A percentile compares a stretch with the other conserved stretches of the same genome.
Evolutionary conservation across 2,888 invertebrate genomes (phyloP).

Genomic region (Acrocera orbiculus): DNA sequence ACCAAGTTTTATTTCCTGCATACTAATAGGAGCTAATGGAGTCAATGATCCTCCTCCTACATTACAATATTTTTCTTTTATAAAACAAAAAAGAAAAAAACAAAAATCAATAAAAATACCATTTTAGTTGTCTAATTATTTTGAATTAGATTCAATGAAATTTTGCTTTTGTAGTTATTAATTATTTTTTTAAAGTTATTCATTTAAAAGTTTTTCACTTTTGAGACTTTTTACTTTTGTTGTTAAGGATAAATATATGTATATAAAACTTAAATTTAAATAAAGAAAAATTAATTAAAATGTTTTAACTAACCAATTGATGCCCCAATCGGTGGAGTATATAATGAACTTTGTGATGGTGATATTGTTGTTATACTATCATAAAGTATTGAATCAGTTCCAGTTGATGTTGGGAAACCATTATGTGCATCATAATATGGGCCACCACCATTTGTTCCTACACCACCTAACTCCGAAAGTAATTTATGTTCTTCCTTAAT

Average conservation of each 20-base stretch:
- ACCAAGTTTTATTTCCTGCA: conserved; percentile 59
- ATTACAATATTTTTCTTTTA: background rate
- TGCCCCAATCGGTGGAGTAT: conserved; percentile 58
- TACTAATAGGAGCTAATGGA: conserved; percentile 53
- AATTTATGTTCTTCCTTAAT: conserved; percentile 82
- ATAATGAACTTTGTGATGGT: conserved; percentile 52
- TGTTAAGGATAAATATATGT: no score
- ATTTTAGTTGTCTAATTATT: no score
- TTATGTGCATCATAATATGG: conserved; percentile 38
- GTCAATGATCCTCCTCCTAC: conserved; percentile 46
- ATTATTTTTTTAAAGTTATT: no score
- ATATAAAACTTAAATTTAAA: no score
- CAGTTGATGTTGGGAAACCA: conserved; percentile 21
- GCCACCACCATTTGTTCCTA: conserved; percentile 33
- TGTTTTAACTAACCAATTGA: conserved; percentile 41
- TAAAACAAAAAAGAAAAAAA: no score
- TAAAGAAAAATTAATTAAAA: conserved; percentile 8
- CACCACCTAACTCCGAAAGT: conserved; percentile 58
- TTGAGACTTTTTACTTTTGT: no score
- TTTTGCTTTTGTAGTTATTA: no score
- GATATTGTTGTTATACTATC: conserved; percentile 56
- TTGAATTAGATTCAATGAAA: no score
- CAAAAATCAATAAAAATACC: background rate
- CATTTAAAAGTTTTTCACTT: no score
- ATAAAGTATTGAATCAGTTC: conserved; percentile 42